A percentile compares a stretch with the other conserved stretches of the same genome.
These are phyloP conservation scores for Pseudopleuronectes americanus DNA, from an alignment of 2,797 vertebrate species.

Conservation along the genomic window DNA sequence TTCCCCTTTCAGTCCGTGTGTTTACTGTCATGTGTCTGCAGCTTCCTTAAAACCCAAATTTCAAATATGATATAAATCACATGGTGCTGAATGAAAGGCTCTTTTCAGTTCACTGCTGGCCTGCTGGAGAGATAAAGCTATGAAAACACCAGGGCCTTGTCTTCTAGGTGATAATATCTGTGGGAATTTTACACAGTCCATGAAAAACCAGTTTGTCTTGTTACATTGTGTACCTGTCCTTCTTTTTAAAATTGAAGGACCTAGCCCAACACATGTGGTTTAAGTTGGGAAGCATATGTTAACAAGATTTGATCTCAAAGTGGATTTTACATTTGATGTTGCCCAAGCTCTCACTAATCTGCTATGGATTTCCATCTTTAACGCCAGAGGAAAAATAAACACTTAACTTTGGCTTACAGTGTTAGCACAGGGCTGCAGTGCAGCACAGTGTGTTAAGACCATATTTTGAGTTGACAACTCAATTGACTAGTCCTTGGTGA, in stretches of 20 bases:
- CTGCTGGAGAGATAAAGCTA: constrained; percentile 10
- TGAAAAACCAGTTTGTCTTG: constrained; percentile 73
- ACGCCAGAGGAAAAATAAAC: constrained; percentile 54
- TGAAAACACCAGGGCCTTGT: constrained; percentile 27
- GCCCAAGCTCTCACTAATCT: constrained; percentile 42
- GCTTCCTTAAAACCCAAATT: constrained; percentile 25
- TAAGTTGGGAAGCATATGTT: constrained; percentile 20
- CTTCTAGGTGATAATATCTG: constrained; percentile 36
- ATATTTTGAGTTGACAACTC: not conserved
- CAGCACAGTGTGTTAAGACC: constrained; percentile 14
- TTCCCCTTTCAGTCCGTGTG: constrained; percentile 10
- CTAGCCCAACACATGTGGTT: constrained; percentile 20
- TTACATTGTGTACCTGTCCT: constrained; percentile 58
- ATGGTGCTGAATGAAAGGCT: constrained; percentile 49
- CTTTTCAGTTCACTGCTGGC: constrained; percentile 31
- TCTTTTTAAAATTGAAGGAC: constrained; percentile 23
- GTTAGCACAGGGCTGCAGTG: not conserved
- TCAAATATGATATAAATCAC: constrained; percentile 49
- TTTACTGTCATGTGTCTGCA: constrained; percentile 37
- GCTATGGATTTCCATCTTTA: constrained; percentile 36
- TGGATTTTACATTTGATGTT: constrained; percentile 42
- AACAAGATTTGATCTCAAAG: constrained; percentile 33
- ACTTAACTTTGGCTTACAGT: constrained; percentile 41
- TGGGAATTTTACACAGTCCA: constrained; percentile 27
- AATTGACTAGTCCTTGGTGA: not conserved